A percentile compares a stretch with the other conserved stretches of the same genome.
Conservation (phyloP, 2,797 vertebrate species). For the Pseudochaenichthys georgianus region DNA sequence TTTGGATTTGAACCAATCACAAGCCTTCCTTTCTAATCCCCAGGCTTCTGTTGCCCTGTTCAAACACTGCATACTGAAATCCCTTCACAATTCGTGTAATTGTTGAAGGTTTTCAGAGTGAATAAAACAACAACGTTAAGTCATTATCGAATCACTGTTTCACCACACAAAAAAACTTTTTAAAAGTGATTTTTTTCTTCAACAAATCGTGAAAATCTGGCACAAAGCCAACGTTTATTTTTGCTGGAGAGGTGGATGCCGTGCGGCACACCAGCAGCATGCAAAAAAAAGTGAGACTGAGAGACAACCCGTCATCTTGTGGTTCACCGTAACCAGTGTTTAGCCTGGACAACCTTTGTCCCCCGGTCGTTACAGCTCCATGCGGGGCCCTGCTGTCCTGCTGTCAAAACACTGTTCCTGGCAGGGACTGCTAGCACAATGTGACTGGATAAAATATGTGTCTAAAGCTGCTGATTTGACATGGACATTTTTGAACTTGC, state of each 20-base stretch:
- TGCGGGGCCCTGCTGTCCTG: constrained; percentile 54
- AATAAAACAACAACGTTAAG: background rate
- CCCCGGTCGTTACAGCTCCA: constrained; percentile 69
- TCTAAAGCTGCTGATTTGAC: constrained; percentile 21
- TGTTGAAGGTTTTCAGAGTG: background rate
- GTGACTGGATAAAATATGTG: constrained; percentile 30
- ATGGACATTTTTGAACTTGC: background rate
- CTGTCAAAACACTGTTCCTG: constrained; percentile 72
- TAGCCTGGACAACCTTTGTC: constrained; percentile 60
- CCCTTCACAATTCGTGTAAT: background rate
- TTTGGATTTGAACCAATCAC: constrained; percentile 28
- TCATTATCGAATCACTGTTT: background rate
- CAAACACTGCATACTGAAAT: background rate
- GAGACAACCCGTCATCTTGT: constrained; percentile 73
- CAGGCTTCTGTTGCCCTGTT: background rate
- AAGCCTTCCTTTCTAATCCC: constrained; percentile 7
- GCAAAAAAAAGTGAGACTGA: constrained; percentile 42
- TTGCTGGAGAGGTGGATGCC: constrained; percentile 58
- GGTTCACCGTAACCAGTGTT: constrained; percentile 72
- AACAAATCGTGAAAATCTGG: constrained; percentile 71
- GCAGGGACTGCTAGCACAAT: constrained; percentile 35
- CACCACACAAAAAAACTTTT: constrained; percentile 36
- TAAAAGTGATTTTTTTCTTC: constrained; percentile 52
- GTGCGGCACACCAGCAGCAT: constrained; percentile 43
- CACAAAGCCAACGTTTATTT: constrained; percentile 50